phyloP scores from a whole-genome alignment of 2,113 vertebrate species.

The Heterotis niloticus region DNA sequence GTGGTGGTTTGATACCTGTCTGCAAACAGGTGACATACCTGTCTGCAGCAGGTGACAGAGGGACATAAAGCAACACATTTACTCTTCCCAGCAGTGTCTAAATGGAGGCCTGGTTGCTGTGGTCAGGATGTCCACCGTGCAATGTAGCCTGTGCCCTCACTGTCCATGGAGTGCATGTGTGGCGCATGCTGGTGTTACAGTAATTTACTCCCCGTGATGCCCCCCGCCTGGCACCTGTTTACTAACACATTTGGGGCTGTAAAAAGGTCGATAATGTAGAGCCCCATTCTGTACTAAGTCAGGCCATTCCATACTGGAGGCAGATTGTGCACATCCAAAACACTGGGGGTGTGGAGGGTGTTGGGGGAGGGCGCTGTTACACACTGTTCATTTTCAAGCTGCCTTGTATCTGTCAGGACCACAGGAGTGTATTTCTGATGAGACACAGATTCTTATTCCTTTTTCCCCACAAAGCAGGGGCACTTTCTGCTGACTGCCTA shows the following conservation, averaged over 20 bases:
- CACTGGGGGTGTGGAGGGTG: constrained; percentile 8
- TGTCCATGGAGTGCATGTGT: neutral
- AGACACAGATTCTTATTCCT: constrained; percentile 21
- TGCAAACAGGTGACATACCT: no score
- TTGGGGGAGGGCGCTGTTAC: constrained; percentile 25
- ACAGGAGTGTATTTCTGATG: constrained; percentile 46
- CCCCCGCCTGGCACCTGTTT: constrained; percentile 6
- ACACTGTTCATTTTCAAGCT: constrained; percentile 39
- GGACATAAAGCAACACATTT: neutral
- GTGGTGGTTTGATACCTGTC: no score
- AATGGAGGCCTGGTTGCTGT: neutral
- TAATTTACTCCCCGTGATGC: constrained; percentile 11
- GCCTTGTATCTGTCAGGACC: constrained; percentile 46
- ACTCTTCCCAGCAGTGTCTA: neutral
- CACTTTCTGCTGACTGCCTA: constrained; percentile 55
- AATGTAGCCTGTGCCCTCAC: constrained; percentile 1
- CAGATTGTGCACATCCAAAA: constrained; percentile 33
- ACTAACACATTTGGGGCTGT: constrained; percentile 44
- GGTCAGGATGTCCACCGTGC: neutral
- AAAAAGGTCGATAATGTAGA: constrained; percentile 50
- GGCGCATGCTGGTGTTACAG: neutral
- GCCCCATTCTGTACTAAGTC: constrained; percentile 19
- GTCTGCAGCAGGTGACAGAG: neutral
- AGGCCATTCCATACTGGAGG: constrained; percentile 21
- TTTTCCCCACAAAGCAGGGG: constrained; percentile 35